Conservation (phyloP, 2,113 vertebrate genomes). For the Lasiurus cinereus region DNA sequence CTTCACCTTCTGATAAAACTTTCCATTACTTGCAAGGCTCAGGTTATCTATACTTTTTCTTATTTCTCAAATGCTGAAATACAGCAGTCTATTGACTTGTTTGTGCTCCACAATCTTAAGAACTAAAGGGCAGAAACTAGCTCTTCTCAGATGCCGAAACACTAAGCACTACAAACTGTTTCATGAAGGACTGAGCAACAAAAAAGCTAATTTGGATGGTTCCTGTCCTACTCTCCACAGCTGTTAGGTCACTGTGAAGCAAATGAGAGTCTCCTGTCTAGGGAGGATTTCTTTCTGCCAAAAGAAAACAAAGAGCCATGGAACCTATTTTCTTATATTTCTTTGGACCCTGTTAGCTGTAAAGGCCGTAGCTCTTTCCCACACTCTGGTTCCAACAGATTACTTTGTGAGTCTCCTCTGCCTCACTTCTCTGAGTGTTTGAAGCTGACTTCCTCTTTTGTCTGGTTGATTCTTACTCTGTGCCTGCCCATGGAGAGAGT, state of each 20-base stretch:
- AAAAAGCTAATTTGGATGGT: background rate
- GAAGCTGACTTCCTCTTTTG: background rate
- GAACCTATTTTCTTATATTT: background rate
- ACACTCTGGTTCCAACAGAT: background rate
- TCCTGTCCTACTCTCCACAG: background rate
- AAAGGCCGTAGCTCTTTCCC: background rate
- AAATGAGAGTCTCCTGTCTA: background rate
- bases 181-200: background rate
- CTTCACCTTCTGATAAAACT: background rate
- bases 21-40: background rate
- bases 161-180: background rate
- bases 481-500: conserved; percentile 19
- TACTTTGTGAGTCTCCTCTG: conserved; percentile 31
- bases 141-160: background rate
- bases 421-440: background rate
- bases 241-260: background rate
- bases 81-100: background rate
- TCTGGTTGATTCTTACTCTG: background rate
- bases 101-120: background rate
- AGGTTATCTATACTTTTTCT: background rate
- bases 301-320: background rate
- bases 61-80: background rate
- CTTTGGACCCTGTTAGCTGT: background rate
- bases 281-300: background rate
- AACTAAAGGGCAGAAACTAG: background rate